phyloP scores from a whole-genome alignment of 1,140 invertebrate genomes.

The Laupala kohalensis region DNA sequence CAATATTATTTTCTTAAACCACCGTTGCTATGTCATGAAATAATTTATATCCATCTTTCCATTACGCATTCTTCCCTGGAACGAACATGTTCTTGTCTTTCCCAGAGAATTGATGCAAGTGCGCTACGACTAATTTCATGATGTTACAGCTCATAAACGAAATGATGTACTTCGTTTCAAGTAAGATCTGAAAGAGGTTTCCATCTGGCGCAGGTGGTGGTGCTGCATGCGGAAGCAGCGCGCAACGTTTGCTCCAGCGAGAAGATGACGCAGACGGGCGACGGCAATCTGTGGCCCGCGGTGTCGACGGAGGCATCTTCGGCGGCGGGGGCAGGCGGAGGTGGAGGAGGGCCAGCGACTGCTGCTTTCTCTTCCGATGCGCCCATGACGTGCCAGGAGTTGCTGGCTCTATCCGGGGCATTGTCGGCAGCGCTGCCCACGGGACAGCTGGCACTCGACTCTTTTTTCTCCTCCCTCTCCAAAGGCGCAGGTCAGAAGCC shows the following conservation, averaged over 20 bases:
- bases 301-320: conserved; percentile 23
- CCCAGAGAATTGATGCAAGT: no score
- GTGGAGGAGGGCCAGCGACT: background rate
- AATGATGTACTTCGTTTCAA: no score
- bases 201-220: conserved; percentile 13
- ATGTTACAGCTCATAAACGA: no score
- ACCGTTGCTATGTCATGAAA: no score
- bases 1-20: no score
- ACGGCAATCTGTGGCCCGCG: conserved; percentile 49
- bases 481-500: conserved; percentile 34
- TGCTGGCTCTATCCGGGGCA: conserved; percentile 77
- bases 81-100: no score
- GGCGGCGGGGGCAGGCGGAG: background rate
- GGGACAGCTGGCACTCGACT: conserved; percentile 66
- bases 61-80: no score
- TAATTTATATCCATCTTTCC: no score
- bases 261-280: conserved; percentile 76
- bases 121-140: no score
- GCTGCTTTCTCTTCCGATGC: conserved; percentile 24
- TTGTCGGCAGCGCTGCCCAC: conserved; percentile 81
- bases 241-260: conserved; percentile 68
- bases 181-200: no score
- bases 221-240: conserved; percentile 26
- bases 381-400: conserved; percentile 79
- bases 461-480: conserved; percentile 64